phyloP scores from a whole-genome alignment of 2,888 invertebrate species.

The Ophion obscuratus region DNA sequence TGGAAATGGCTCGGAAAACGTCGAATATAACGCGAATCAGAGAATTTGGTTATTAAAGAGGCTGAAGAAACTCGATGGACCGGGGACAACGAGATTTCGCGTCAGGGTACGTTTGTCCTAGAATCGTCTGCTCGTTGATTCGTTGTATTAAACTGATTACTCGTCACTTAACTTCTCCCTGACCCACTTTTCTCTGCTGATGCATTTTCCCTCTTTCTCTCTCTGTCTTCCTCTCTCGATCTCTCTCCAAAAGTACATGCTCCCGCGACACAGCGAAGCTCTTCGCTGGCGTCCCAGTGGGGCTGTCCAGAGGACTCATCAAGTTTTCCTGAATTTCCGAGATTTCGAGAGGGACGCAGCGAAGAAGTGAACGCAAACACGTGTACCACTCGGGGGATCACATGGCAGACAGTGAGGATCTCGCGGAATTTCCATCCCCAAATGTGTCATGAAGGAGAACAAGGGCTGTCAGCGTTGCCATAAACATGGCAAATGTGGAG shows the following conservation, averaged over 20 bases:
- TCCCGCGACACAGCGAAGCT: no score
- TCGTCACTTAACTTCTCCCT: not conserved
- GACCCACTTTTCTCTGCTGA: not conserved
- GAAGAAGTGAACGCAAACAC: not conserved
- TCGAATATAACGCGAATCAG: not conserved
- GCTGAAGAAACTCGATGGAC: conserved; percentile 30
- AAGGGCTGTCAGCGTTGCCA: no score
- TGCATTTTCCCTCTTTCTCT: no score
- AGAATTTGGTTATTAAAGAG: not conserved
- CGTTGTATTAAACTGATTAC: conserved; percentile 48
- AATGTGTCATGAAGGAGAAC: no score
- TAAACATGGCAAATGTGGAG: no score
- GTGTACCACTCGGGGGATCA: not conserved
- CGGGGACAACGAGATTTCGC: conserved; percentile 11
- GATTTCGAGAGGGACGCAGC: conserved; percentile 15
- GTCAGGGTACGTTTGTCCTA: conserved; percentile 35
- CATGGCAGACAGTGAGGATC: not conserved
- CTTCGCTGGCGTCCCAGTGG: not conserved
- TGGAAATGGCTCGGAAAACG: conserved; percentile 3
- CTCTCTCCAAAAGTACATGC: no score
- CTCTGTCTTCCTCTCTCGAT: no score
- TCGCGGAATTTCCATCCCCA: not conserved
- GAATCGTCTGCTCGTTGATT: conserved; percentile 53
- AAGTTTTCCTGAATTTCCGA: conserved; percentile 32
- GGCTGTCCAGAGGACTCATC: not conserved